Base-by-base conservation (phyloP, 2,113 vertebrate species). In the Poecilia latipinna region DNA sequence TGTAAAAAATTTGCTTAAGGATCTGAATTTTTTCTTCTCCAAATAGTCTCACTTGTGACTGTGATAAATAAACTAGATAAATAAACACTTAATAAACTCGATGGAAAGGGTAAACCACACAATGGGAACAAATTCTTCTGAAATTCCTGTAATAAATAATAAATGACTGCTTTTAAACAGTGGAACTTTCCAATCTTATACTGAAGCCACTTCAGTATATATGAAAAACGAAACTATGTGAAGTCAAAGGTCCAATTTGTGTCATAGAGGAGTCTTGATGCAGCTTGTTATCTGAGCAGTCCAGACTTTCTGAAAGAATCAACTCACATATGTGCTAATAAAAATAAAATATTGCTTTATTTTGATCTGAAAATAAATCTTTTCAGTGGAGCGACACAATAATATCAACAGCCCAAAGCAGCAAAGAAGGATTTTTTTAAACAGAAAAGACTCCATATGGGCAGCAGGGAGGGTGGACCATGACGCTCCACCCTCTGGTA, bases 401-500 rank as follows among this genome's bases (percentile, higher is more conserved):
- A 72, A 80, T 42, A 65, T 85, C 76, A 80, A 86, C 71, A 78
- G 51, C 79, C 86, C 75, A 35, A 2, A 78, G 81, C 65, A 17
- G 57, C 35, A 70, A 68, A 75, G 29, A 73, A 75, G 70, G 60
- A 71, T 42, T 61, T 65, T 6, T 35, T 37, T 11, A 7, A 73
- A 72, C 44, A 80, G 66, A 71, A 32, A 73, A 72, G 63, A 83
- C 61, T 71, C 54, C 44, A 62, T 61, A 17, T 66, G 65, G 83
- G 70, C 70, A 61, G 24, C 42, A 68, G 62, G 12, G 22, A 62
- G 79, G 70, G 4, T 31, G 77, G 65, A 88, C 73, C 75, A 37
- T 87, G 81, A 82, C 65, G 44, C 79, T 74, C 86, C 82, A 83
- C 73, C 80, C 83, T 85, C 82, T 78, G 86, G 87, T 80, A 68